Evolutionary conservation across 2,113 vertebrate genomes (phyloP), one percentile per base, ranked within the genome.

Genomic region (Patagioenas fasciata): DNA sequence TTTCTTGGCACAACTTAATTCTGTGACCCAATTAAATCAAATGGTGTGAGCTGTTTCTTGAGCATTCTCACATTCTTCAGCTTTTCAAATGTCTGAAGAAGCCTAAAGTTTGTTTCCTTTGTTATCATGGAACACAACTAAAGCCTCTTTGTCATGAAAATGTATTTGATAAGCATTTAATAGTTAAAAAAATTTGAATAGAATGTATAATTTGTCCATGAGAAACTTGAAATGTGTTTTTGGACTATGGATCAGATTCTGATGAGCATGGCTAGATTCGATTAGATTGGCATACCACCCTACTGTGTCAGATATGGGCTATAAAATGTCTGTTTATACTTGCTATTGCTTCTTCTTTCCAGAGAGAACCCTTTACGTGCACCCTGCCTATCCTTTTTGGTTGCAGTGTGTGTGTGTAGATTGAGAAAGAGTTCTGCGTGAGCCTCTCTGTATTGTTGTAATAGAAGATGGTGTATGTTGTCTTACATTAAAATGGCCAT

Each of bases 11-110:
- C 4, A 0, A 87, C 67, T 96, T 95, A 95, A 89, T 94, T 96
- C 89, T 92, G 56, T 91, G 96, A 92, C 80, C 72, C 50, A 97
- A 91, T 93, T 97, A 93, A 96, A 96, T 95, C 82, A 91, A 80
- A 75, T 77, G 50, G 61, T 82, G 61, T 75, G 82, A 96, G 53
- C 57, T 56, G 28, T 80, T 94, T 73, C 65, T 84, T 1, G 17
- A 93, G 60, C n/a, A 21, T 62, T 90, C 80, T 85, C 86, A 8
- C 56, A 78, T 66, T 57, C 26, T 32, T 74, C 77, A 93, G 8
- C 62, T 88, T 80, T 91, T 70, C 53, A 61, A 79, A 64, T 36
- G 51, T 65, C 83, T 62, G 16, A 70, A 58, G 21, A 57, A 32
- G 12, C 4, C 34, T 75, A 4, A 82, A 32, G 32, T 88, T 91